Evolutionary conservation across 2,797 vertebrate genomes (phyloP).

Genomic region (Darevskia mixta): DNA sequence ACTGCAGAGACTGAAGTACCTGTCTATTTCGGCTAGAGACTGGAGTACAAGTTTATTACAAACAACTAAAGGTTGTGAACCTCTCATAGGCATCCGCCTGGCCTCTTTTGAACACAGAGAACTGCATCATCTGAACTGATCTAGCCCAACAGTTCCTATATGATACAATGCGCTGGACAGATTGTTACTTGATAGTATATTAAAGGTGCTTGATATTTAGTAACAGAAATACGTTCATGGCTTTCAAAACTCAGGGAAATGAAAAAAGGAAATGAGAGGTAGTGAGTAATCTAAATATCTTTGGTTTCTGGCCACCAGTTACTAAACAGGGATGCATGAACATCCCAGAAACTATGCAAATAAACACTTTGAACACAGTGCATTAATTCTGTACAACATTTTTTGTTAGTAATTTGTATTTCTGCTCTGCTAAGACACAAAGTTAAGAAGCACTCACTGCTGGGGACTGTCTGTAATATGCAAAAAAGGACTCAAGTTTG

Average conservation of each 20-base stretch:
- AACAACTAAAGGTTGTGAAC: not conserved
- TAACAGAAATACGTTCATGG: conserved; percentile 69
- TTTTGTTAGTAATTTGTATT: conserved; percentile 31
- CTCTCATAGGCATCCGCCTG: not conserved
- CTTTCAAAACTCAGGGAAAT: conserved; percentile 79
- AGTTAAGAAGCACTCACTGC: not conserved
- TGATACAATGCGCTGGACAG: not conserved
- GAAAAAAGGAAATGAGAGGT: conserved; percentile 84
- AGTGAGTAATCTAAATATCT: conserved; percentile 79
- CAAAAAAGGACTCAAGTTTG: not conserved
- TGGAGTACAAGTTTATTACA: not conserved
- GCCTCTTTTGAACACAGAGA: not conserved
- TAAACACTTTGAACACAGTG: conserved; percentile 65
- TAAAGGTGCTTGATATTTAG: conserved; percentile 62
- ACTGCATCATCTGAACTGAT: not conserved
- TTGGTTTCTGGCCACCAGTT: conserved; percentile 75
- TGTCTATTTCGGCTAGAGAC: not conserved
- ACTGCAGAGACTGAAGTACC: too few species aligned
- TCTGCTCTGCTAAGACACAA: conserved; percentile 24
- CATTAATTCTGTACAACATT: conserved; percentile 17
- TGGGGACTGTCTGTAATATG: not conserved
- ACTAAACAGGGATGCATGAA: conserved; percentile 74
- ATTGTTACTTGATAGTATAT: conserved; percentile 17
- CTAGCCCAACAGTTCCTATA: not conserved
- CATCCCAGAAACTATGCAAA: conserved; percentile 68